Conservation (phyloP, 2,113 vertebrate species). For the Myrmecophaga tridactyla region DNA sequence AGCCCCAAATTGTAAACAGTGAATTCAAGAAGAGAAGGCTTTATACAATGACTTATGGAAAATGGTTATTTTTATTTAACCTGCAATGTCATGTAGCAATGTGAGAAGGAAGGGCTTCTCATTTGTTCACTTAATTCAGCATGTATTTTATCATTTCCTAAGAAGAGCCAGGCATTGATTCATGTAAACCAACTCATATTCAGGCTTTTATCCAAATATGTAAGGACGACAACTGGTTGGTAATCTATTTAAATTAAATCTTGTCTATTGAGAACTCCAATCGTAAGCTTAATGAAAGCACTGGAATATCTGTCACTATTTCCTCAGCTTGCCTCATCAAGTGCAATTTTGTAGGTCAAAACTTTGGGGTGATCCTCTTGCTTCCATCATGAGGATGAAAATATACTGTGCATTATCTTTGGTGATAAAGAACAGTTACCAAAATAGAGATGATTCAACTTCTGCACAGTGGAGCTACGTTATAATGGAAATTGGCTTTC, state of each 20-base stretch:
- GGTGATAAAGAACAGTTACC: constrained; percentile 75
- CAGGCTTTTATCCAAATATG: not conserved
- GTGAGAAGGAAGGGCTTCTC: not conserved
- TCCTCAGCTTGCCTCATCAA: constrained; percentile 47
- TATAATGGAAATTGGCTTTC: constrained; percentile 76
- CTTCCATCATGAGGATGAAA: constrained; percentile 58
- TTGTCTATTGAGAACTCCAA: constrained; percentile 46
- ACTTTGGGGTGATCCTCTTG: constrained; percentile 57
- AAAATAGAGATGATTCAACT: constrained; percentile 79
- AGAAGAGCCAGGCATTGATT: not conserved
- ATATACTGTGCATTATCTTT: constrained; percentile 68
- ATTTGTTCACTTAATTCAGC: not conserved
- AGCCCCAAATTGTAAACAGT: not conserved
- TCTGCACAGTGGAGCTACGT: constrained; percentile 44
- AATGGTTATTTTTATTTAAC: not conserved
- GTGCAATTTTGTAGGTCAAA: constrained; percentile 69
- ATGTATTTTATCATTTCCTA: not conserved
- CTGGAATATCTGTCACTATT: not conserved
- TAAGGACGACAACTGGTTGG: not conserved
- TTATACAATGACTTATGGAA: not conserved
- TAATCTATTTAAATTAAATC: constrained; percentile 68
- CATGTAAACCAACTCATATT: not conserved
- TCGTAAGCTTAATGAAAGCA: constrained; percentile 37
- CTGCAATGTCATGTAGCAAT: not conserved
- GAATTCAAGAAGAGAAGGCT: not conserved